Base-by-base conservation (phyloP, 1,140 invertebrate species). In the Achroia grisella region DNA sequence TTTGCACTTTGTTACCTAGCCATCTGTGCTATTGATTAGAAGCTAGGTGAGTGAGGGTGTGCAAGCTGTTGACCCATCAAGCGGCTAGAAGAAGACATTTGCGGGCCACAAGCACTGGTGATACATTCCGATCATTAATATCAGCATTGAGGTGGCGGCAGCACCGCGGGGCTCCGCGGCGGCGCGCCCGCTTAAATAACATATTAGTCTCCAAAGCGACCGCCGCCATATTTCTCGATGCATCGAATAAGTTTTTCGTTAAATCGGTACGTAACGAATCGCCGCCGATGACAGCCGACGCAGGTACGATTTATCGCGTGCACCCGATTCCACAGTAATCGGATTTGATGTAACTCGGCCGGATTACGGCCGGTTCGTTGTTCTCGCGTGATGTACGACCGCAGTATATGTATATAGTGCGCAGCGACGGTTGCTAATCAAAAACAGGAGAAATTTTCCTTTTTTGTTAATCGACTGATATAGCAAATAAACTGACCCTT, bases 41-140 rank as follows among this genome's bases (percentile, higher is more conserved):
- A 2, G 17, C 17, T 23, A 23, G 17, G 17, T 23, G 6, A 23
- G 6, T 23, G 35, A 13, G 35, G 35, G 35, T 37, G 35, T 2
- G 35, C 35, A 14, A n/a, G 13, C 9, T 3, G 14, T 37, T 23
- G 8, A 37, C 35, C 35, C 35, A 14, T 37, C 35, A 17, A 35
- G 6, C 12, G 35, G 10, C 17, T 10, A 1, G 55, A 71, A 62
- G 55, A 69, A 76, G 69, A 71, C 65, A 67, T 75, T 70, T 51
- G 71, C 69, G 55, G 41, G 39, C 41, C 32, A 40, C 53, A 45
- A 23, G 17, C 17, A 23, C 17, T 2, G 44, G 55, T 75, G 73
- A 80, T 75, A 68, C 76, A 80, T 80, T 50, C 59, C 51, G 34
- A 59, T 59, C 71, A 77, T 80, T 80, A 80, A 80, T 80, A 73